Evolutionary conservation across 2,113 vertebrate genomes (phyloP), one percentile per base, ranked within the genome.

Genomic region (Carassius gibelio): DNA sequence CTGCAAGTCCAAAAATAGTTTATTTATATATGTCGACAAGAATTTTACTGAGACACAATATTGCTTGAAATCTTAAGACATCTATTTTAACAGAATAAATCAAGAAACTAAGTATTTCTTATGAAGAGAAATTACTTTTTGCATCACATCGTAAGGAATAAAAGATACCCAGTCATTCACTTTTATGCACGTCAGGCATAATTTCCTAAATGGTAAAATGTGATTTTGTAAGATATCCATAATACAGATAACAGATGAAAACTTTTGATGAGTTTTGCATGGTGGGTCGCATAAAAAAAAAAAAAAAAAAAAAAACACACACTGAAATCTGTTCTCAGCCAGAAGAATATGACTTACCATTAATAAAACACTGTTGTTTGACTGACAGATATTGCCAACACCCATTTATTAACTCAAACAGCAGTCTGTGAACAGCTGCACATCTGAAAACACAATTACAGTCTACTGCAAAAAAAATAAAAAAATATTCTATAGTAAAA

Each of bases 121-220:
- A 5, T 0, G 5, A 55, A 15, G 52, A 52, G 14, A 15, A 55
- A 55, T 55, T 17, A 55, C 52, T 55, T 55, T 14, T 17, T 55
- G 34, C 68, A 21, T 9, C 9, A 38, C 36, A 42, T 21, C 36
- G 42, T 21, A 71, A 6, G 26, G 14, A 5, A 71, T 11, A 42
- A 71, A 71, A 36, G 15, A 69, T 9, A 19, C 30, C 15, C 36
- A 36, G 68, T 71, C 8, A 21, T 42, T 42, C 8, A 71, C 36
- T 42, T 69, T 69, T 71, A 42, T 42, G 34, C 4, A 71, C 19
- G 17, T 19, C 19, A 71, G 68, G 36, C 68, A 71, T 71, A 2
- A 71, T 71, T 71, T 71, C 36, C 68, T 71, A 19, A 11, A 76
- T 34, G 23, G 48, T 76, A 34, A 76, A 76, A 52, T 55, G 19